phyloP scores from a whole-genome alignment of 1,140 invertebrate species.

The Macrobrachium rosenbergii region DNA sequence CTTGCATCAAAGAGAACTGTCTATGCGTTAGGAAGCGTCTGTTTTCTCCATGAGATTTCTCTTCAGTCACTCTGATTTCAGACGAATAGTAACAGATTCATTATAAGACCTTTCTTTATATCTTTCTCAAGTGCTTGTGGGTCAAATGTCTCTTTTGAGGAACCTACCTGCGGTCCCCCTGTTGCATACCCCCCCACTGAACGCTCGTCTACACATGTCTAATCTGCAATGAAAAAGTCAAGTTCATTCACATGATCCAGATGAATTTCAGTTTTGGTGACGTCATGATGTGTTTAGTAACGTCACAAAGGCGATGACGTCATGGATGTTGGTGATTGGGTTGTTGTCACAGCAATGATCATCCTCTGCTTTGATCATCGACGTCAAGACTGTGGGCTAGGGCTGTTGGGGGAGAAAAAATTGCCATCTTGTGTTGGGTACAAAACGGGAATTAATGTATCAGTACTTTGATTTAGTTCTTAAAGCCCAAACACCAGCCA shows the following conservation, averaged over 20 bases:
- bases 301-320: constrained; percentile 38
- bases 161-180: constrained; percentile 95
- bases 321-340: constrained; percentile 7
- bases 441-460: too few species aligned
- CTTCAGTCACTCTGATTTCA: too few species aligned
- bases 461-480: too few species aligned
- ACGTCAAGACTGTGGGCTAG: not conserved
- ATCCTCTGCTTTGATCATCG: not conserved
- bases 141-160: constrained; percentile 9
- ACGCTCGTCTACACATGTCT: constrained; percentile 97
- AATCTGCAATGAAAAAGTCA: constrained; percentile 82
- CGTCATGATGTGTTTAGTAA: constrained; percentile 7
- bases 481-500: too few species aligned
- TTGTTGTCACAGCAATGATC: constrained; percentile 15
- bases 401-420: constrained; percentile 39
- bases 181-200: constrained; percentile 94
- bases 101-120: too few species aligned
- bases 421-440: not conserved
- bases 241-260: constrained; percentile 1
- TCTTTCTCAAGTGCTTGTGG: not conserved
- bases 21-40: too few species aligned
- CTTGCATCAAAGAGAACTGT: too few species aligned
- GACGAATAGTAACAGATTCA: too few species aligned
- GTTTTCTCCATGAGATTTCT: too few species aligned
- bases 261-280: not conserved